Evolutionary conservation across 2,113 vertebrate species (phyloP).

Genomic region (Halcyon senegalensis): DNA sequence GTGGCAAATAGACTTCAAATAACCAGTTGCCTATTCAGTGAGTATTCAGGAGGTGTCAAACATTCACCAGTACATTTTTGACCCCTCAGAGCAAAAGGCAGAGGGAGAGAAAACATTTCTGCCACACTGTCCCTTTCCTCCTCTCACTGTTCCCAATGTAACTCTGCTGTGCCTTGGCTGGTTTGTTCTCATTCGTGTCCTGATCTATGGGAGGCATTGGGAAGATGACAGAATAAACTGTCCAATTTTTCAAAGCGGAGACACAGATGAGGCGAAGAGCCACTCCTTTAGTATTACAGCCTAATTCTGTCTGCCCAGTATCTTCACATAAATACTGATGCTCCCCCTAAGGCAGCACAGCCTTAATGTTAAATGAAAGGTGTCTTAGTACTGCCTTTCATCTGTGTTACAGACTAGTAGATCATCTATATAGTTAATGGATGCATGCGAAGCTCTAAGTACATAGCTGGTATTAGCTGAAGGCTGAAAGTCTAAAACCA

Average conservation of each 20-base stretch:
- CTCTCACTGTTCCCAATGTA: not conserved
- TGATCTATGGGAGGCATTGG: not conserved
- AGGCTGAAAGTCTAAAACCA: not conserved
- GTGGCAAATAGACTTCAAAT: not conserved
- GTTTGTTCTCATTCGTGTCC: not conserved
- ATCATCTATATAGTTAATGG: not conserved
- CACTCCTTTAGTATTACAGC: not conserved
- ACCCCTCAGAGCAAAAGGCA: not conserved
- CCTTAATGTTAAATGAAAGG: conserved; percentile 4
- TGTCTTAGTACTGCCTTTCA: not conserved
- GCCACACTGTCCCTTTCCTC: not conserved
- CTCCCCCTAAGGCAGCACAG: not conserved
- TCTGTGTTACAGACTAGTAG: not conserved
- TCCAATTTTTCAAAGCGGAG: conserved; percentile 3
- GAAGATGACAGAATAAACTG: not conserved
- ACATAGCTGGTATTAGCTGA: not conserved
- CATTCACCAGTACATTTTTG: not conserved
- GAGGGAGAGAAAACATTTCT: not conserved
- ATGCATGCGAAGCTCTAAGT: not conserved
- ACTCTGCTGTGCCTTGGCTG: not conserved
- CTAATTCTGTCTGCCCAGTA: not conserved
- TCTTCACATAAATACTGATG: conserved; percentile 14
- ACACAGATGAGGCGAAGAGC: not conserved
- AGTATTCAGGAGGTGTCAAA: not conserved
- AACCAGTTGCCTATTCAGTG: not conserved